Conservation (phyloP, 2,888 invertebrate genomes). For the Nasonia oneida region DNA sequence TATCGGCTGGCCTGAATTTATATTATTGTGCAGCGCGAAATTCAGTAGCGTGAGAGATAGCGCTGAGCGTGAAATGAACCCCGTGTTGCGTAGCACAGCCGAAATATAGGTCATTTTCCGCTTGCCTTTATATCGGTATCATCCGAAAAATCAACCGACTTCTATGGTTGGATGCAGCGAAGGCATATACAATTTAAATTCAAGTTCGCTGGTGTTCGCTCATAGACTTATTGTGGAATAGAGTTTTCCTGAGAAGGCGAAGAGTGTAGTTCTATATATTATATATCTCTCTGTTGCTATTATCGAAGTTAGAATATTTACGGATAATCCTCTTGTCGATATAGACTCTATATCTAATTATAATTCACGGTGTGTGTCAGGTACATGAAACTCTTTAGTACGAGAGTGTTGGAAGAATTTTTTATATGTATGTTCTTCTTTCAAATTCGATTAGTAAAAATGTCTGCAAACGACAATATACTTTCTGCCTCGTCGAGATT, state of each 20-base stretch:
- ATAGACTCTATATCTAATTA: neutral
- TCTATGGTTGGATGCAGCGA: neutral
- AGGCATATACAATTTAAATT: neutral
- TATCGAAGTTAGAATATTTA: neutral
- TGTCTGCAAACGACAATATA: neutral
- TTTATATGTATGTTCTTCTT: neutral
- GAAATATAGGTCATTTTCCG: slow-evolving; percentile 5
- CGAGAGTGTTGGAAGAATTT: slow-evolving; percentile 17
- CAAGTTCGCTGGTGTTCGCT: neutral
- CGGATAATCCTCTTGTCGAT: neutral
- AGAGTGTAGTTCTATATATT: neutral
- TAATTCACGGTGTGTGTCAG: neutral
- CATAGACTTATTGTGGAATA: neutral
- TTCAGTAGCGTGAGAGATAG: neutral
- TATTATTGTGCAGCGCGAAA: slow-evolving; percentile 3
- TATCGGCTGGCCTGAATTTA: slow-evolving; percentile 39
- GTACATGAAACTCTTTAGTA: slow-evolving; percentile 23
- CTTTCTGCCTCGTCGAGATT: neutral
- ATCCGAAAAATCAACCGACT: neutral
- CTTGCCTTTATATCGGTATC: neutral
- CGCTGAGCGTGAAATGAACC: neutral
- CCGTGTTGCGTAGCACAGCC: neutral
- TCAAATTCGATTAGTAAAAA: slow-evolving; percentile 8
- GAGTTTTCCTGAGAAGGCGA: neutral
- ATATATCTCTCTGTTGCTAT: neutral